Evolutionary conservation across 2,113 vertebrate species (phyloP).

Genomic region (Urocynchramus pylzowi): DNA sequence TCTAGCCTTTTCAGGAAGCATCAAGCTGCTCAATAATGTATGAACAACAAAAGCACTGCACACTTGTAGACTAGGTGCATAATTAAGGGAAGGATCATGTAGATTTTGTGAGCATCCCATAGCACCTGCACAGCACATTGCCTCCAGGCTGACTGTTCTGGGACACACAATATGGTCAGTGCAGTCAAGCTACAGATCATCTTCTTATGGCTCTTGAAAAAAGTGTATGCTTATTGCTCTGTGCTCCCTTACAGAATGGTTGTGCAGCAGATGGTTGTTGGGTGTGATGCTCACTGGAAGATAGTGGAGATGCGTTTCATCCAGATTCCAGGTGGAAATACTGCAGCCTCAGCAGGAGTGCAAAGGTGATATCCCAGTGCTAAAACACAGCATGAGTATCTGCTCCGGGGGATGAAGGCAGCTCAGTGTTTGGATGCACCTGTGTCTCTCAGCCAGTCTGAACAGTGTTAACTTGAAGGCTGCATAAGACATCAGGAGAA

Average conservation of each 20-base stretch:
- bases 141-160: not conserved
- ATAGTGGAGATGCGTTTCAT: not conserved
- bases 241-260: not conserved
- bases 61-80: not conserved
- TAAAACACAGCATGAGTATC: not conserved
- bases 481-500: not conserved
- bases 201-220: not conserved
- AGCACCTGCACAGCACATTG: not conserved
- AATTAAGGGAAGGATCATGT: not conserved
- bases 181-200: not conserved
- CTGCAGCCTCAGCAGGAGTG: not conserved
- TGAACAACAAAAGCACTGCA: not conserved
- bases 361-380: not conserved
- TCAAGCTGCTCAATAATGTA: not conserved
- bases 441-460: not conserved
- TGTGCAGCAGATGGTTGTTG: not conserved
- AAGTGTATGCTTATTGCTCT: fast-evolving
- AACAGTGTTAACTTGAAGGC: not conserved
- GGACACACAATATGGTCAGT: not conserved
- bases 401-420: not conserved
- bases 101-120: not conserved
- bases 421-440: not conserved
- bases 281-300: not conserved
- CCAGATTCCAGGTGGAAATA: not conserved
- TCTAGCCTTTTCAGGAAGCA: not conserved